Evolutionary conservation across 2,797 vertebrate genomes (phyloP).

Genomic region (Pipistrellus kuhlii): DNA sequence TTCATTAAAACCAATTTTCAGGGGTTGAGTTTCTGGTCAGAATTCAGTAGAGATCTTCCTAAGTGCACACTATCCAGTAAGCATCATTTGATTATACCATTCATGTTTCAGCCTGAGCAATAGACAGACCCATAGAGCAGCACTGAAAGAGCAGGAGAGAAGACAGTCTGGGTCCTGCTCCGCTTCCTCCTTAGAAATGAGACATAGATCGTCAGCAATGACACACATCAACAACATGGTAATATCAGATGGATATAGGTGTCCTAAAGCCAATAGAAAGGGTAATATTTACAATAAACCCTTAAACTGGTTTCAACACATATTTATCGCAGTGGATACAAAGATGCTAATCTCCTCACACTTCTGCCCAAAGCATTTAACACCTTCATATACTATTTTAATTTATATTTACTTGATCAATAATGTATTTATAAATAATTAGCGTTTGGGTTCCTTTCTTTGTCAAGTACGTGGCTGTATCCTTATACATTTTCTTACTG

Average conservation of each 20-base stretch:
- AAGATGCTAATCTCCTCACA: neutral
- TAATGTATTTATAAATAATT: neutral
- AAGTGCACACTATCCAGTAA: neutral
- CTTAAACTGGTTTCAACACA: neutral
- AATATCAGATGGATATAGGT: neutral
- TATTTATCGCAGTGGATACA: neutral
- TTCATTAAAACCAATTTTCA: constrained; percentile 47
- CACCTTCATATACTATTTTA: neutral
- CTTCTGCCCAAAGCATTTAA: neutral
- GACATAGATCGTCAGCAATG: neutral
- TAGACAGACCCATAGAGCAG: neutral
- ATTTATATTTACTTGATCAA: constrained; percentile 15
- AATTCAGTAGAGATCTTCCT: neutral
- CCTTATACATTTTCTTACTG: neutral
- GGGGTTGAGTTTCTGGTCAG: neutral
- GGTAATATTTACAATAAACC: neutral
- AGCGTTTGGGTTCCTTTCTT: neutral
- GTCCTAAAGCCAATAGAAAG: neutral
- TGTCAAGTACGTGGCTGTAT: neutral
- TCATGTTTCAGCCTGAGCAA: neutral
- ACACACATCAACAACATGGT: neutral
- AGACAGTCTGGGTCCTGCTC: neutral
- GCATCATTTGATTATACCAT: neutral
- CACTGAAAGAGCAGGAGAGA: neutral
- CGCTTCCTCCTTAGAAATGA: neutral